Conservation (phyloP, 1,140 invertebrate species). For the Thrips palmi region DNA sequence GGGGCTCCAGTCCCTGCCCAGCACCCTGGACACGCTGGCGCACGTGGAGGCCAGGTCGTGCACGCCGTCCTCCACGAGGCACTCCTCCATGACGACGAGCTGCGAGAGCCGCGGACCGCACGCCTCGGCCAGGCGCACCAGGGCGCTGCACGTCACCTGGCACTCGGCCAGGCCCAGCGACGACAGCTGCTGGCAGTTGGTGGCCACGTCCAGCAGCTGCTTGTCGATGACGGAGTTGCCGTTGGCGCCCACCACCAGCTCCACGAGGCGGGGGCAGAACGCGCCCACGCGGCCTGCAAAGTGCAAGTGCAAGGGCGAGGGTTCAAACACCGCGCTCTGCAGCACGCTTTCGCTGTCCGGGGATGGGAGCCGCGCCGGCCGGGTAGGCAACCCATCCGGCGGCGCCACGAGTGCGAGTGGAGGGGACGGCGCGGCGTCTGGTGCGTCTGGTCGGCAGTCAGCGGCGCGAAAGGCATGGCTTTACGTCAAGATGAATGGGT, state of each 20-base stretch:
- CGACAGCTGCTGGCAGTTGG: constrained; percentile 19
- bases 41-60: constrained; percentile 18
- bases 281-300: too few relatives aligned
- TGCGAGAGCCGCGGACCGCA: constrained; percentile 20
- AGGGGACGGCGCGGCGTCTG: too few relatives aligned
- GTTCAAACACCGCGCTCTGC: neutral
- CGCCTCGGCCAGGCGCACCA: constrained; percentile 21
- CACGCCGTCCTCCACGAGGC: constrained; percentile 22
- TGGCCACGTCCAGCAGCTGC: constrained; percentile 18
- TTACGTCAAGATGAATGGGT: too few relatives aligned
- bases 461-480: too few relatives aligned
- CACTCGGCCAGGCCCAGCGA: constrained; percentile 25
- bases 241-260: constrained; percentile 22
- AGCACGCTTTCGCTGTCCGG: neutral
- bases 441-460: too few relatives aligned
- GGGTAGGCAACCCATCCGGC: too few relatives aligned
- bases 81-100: constrained; percentile 24
- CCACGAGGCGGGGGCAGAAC: constrained; percentile 21
- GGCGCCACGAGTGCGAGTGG: too few relatives aligned
- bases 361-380: too few relatives aligned
- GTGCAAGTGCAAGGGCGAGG: neutral
- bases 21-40: constrained; percentile 19
- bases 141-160: constrained; percentile 24
- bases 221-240: constrained; percentile 20
- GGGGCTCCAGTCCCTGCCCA: constrained; percentile 23